Evolutionary conservation across 2,888 invertebrate genomes (phyloP).

Genomic region (Mellilla xanthometata): DNA sequence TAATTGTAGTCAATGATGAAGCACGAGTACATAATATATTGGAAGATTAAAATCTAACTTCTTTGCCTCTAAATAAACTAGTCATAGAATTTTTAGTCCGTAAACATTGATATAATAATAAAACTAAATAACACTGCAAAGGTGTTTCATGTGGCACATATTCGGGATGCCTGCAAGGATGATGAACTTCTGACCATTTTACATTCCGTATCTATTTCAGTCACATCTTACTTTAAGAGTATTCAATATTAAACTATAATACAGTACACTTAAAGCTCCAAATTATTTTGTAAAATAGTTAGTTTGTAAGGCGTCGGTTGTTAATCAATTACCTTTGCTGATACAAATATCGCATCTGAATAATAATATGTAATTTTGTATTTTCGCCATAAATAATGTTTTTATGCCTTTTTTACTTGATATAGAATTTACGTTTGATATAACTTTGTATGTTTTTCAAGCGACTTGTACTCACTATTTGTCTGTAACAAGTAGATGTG

Average conservation of each 20-base stretch:
- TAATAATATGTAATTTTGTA: constrained; percentile 8
- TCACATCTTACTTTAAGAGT: constrained; percentile 28
- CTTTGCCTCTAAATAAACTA: too few relatives aligned
- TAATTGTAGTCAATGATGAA: too few relatives aligned
- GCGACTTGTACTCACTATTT: too few relatives aligned
- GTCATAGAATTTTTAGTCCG: too few relatives aligned
- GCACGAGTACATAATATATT: too few relatives aligned
- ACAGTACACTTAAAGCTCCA: neutral
- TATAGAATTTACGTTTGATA: too few relatives aligned
- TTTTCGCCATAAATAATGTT: too few relatives aligned
- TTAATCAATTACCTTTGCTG: constrained; percentile 44
- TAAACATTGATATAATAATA: too few relatives aligned
- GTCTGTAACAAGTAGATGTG: too few relatives aligned
- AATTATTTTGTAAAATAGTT: neutral
- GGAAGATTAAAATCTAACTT: too few relatives aligned
- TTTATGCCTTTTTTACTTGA: too few relatives aligned
- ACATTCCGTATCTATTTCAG: constrained; percentile 68
- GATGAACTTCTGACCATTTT: constrained; percentile 68
- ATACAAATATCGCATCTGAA: constrained; percentile 36
- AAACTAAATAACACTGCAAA: constrained; percentile 35
- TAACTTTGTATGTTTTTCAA: too few relatives aligned
- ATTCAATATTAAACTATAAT: constrained; percentile 3
- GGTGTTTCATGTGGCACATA: constrained; percentile 53
- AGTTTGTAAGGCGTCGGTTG: constrained; percentile 37
- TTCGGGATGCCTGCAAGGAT: constrained; percentile 62